These are phyloP conservation scores for Aegithalos caudatus DNA, from an alignment of 2,113 vertebrate genomes.

Conservation along the genomic window DNA sequence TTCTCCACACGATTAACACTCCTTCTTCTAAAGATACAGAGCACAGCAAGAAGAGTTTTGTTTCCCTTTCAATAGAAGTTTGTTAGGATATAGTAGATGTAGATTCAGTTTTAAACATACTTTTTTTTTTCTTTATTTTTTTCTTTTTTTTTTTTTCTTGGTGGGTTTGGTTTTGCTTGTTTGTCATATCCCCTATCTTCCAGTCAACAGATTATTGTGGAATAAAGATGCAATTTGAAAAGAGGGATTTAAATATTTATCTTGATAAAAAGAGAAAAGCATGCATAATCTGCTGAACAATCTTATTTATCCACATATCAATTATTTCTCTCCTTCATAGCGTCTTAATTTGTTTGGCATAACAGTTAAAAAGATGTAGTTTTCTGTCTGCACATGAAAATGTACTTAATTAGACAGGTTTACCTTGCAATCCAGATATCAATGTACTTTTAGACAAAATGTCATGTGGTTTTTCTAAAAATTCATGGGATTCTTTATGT, in stretches of 20 bases:
- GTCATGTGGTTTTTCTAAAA: not conserved
- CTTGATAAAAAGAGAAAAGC: not conserved
- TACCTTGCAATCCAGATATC: not conserved
- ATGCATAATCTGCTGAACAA: not conserved
- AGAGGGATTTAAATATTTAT: not conserved
- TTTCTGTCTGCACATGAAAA: not conserved
- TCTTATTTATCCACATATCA: not conserved
- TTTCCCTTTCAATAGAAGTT: not conserved
- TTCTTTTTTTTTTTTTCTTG: not conserved
- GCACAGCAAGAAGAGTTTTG: not conserved
- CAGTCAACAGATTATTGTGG: not conserved
- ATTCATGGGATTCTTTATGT: not conserved
- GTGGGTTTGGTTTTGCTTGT: not conserved
- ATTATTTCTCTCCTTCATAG: not conserved
- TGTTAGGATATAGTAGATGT: not conserved
- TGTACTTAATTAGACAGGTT: not conserved
- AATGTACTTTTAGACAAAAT: not conserved
- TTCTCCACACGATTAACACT: not conserved
- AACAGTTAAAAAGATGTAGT: not conserved
- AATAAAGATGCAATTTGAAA: not conserved
- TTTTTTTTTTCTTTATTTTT: not conserved
- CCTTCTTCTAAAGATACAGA: not conserved
- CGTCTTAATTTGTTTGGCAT: not conserved
- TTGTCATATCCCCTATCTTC: not conserved
- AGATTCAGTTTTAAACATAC: not conserved